Evolutionary conservation across 2,888 invertebrate species (phyloP).

Genomic region (Sicus ferrugineus): DNA sequence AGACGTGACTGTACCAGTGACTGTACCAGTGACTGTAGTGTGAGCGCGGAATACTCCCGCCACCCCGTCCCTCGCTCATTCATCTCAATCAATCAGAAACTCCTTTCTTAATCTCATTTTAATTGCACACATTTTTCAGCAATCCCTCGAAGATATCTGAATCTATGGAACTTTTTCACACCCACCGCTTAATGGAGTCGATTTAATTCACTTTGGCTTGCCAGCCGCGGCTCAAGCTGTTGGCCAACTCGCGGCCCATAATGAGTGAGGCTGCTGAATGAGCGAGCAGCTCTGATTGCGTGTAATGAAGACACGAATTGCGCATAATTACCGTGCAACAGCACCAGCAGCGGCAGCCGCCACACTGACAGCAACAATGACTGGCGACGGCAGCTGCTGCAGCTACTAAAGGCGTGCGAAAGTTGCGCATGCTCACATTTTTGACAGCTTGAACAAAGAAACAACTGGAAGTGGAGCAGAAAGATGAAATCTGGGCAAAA

Average conservation of each 20-base stretch:
- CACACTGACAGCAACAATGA: background rate
- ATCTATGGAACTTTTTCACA: background rate
- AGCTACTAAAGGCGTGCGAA: conserved; percentile 10
- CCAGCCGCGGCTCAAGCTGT: background rate
- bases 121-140: no score
- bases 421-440: conserved; percentile 2
- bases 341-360: background rate
- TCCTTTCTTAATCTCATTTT: no score
- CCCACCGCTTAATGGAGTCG: background rate
- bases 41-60: no score
- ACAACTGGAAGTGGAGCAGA: background rate
- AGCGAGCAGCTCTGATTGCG: conserved; percentile 29
- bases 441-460: background rate
- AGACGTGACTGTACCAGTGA: no score
- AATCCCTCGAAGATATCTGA: no score
- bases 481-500: background rate
- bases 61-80: no score
- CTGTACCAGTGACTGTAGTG: no score
- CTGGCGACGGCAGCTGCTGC: background rate
- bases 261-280: conserved; percentile 1
- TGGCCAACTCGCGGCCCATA: background rate
- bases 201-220: no score
- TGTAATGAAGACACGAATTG: conserved; percentile 31
- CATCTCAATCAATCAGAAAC: no score
- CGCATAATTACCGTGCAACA: conserved; percentile 2